These are phyloP conservation scores for Thryonomys swinderianus DNA, from an alignment of 2,113 vertebrate species.

Conservation along the genomic window DNA sequence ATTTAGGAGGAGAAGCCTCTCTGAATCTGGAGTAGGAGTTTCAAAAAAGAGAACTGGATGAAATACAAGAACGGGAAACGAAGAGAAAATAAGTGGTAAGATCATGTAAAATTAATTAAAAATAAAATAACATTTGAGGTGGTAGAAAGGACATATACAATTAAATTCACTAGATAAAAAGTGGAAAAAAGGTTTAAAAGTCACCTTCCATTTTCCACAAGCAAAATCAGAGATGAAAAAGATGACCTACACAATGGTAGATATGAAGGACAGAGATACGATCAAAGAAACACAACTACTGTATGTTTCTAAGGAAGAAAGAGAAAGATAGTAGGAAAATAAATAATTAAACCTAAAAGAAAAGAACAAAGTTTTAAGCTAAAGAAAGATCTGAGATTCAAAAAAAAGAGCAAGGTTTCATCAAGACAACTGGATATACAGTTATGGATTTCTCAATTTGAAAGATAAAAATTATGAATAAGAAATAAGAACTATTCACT, in stretches of 20 bases:
- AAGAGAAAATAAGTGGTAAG: background rate
- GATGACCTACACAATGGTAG: slow-evolving; percentile 25
- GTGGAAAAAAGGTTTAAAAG: background rate
- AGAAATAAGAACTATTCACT: background rate
- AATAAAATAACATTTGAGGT: slow-evolving; percentile 5
- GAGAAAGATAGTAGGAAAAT: slow-evolving; percentile 28
- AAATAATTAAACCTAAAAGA: slow-evolving; percentile 62
- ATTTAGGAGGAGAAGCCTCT: background rate
- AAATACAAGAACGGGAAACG: background rate
- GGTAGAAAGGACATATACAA: background rate
- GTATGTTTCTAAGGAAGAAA: slow-evolving; percentile 40
- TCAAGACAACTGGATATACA: slow-evolving; percentile 2
- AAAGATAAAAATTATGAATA: slow-evolving; percentile 30
- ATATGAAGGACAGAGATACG: slow-evolving; percentile 11
- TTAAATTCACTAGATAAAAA: background rate
- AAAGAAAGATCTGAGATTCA: slow-evolving; percentile 46
- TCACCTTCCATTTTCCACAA: background rate
- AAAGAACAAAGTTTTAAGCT: slow-evolving; percentile 4
- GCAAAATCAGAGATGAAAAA: slow-evolving; percentile 55
- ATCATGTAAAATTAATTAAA: slow-evolving; percentile 32
- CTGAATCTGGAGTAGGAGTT: background rate
- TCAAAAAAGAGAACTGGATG: background rate
- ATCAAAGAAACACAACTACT: slow-evolving; percentile 48
- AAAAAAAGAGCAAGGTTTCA: background rate
- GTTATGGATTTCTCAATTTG: slow-evolving; percentile 53